Evolutionary conservation across 1,140 invertebrate genomes (phyloP), one percentile per base, ranked within the genome.

Genomic region (Hirudo medicinalis): DNA sequence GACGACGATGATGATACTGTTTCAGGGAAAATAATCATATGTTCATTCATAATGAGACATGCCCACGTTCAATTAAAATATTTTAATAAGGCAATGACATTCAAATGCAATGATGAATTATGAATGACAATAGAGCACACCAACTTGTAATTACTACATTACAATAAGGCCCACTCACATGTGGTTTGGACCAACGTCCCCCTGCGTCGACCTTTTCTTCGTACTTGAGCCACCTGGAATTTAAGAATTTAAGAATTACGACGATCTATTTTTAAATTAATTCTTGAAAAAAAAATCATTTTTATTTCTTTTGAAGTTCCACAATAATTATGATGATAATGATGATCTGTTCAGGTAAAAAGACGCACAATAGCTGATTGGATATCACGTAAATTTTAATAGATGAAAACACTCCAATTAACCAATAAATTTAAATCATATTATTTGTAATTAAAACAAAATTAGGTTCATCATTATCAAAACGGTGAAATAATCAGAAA

Each of bases 151-250:
- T 36, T 36, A 36, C 2, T 3, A 36, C 6, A 36, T 36, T 36
- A 36, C 6, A 36, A 36, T 36, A 6, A 36, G 32, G 32, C 32
- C 3, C 81, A 36, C 81, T 79, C 25, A 83, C 81, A 72, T 82
- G 82, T 32, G 82, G 82, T 71, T 82, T 82, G 25, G 80, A 82
- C 81, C 81, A 83, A 36, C 82, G 72, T 63, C 82, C 81, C 25
- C 80, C 80, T 27, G 79, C 79, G 69, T 82, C 81, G 19, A 83
- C 80, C 74, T 82, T 80, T 72, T 83, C 81, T 72, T 82, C 81
- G 78, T 81, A 82, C 75, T 82, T 83, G n/a, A 82, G 80, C 84
- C 84, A 85, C 76, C 80, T 84, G 57, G 29, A 36, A 36, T 36
- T 36, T 36, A 36, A 36, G 29, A 36, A 36, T 36, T 36, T 36